phyloP scores from a whole-genome alignment of 2,797 vertebrate species.

The Leptodactylus fallax region DNA sequence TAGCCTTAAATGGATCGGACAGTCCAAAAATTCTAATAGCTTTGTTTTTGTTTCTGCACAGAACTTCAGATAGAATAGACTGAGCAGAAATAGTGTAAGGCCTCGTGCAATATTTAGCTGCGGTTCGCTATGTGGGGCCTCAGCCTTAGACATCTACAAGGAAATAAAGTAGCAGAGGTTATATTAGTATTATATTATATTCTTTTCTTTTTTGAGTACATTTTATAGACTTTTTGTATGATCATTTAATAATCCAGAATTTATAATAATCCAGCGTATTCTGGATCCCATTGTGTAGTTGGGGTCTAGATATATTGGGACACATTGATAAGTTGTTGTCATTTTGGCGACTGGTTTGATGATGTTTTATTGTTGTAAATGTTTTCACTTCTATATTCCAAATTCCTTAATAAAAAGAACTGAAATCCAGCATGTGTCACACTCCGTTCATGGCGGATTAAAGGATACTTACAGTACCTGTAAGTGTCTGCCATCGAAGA shows the following conservation, averaged over 20 bases:
- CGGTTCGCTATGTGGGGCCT: too few species aligned
- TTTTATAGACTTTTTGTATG: neutral
- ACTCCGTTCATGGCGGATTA: neutral
- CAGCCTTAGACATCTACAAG: neutral
- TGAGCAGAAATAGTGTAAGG: too few species aligned
- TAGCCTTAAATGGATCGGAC: too few species aligned
- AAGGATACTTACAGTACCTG: neutral
- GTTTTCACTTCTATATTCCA: neutral
- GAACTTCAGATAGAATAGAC: too few species aligned
- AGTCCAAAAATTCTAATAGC: too few species aligned
- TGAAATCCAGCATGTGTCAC: neutral
- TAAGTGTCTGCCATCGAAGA: too few species aligned
- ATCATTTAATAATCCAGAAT: neutral
- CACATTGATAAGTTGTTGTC: neutral
- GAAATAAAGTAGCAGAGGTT: neutral
- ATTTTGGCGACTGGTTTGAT: too few species aligned
- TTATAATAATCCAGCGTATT: neutral
- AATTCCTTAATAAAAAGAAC: neutral
- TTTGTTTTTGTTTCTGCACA: too few species aligned
- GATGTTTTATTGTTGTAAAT: neutral
- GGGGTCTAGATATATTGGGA: neutral
- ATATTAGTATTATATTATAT: neutral
- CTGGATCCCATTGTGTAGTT: neutral
- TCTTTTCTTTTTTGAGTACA: neutral
- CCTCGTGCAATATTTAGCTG: too few species aligned